Evolutionary conservation across 2,797 vertebrate genomes (phyloP), one percentile per base, ranked within the genome.

Genomic region (Fundulus diaphanus): DNA sequence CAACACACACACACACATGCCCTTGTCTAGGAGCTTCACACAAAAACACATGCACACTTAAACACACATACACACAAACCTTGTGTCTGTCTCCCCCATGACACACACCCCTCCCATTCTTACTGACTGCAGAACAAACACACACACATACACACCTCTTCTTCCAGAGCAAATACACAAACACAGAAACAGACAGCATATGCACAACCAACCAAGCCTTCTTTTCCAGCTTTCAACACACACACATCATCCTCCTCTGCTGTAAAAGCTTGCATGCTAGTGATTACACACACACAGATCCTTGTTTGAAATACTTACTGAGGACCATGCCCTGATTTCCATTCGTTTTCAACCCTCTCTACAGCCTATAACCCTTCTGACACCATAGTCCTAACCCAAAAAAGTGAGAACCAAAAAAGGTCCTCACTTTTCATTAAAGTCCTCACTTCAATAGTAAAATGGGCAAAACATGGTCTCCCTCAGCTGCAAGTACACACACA

Each of bases 41-140:
- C 73, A 84, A 70, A 82, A 44, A 74, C 65, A 86, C 72, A 81
- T 72, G 80, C 67, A 83, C 67, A 84, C 67, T 2, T 18, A 80
- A 65, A 85, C 16, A 78, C 68, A 80, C 70, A 81, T 63, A 89
- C 83, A 77, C 85, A 91, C 87, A 84, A 87, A 89, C 89, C 79
- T 85, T 89, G 89, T 88, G 87, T 89, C 82, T 90, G 81, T 88
- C 85, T 90, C 82, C 87, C 88, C 80, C 90, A 77, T 84, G 76
- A 92, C 90, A 91, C 90, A 90, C 93, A 93, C 90, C 77, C 89
- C 90, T 90, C 87, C 90, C 87, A 90, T 84, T 87, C 92, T 88
- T 83, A 91, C 90, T 91, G 89, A 92, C 91, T 93, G 91, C 91
- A 93, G 89, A 93, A 89, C 90, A 94, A 80, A 92, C 89, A 90